These are phyloP conservation scores for Tribolium castaneum DNA, from an alignment of 1,140 invertebrate genomes.

Conservation along the genomic window DNA sequence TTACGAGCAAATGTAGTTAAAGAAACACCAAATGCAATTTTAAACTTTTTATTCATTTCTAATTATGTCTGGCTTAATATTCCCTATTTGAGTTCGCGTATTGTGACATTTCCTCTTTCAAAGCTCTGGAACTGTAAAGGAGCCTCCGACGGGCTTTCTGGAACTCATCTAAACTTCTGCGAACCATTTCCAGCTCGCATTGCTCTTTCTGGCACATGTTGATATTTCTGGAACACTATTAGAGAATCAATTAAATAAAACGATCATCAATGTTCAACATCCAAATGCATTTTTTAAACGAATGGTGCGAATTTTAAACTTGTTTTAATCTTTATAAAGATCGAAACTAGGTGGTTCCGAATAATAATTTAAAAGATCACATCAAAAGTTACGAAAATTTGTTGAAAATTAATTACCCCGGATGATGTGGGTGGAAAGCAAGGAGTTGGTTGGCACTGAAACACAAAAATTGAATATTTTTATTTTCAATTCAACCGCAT, in stretches of 20 bases:
- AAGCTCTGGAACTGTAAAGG: background rate
- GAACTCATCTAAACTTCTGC: background rate
- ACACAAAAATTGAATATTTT: too few relatives aligned
- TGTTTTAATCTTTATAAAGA: too few relatives aligned
- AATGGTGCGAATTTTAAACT: too few relatives aligned
- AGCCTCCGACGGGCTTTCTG: background rate
- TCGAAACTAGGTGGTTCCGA: too few relatives aligned
- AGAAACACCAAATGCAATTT: background rate
- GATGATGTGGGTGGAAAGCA: background rate
- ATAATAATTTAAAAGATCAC: too few relatives aligned
- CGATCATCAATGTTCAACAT: too few relatives aligned
- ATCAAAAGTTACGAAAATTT: too few relatives aligned
- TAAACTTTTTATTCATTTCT: too few relatives aligned
- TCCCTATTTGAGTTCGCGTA: background rate
- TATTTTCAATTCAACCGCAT: too few relatives aligned
- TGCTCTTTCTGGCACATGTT: background rate
- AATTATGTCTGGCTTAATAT: background rate
- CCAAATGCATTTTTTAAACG: too few relatives aligned
- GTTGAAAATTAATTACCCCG: background rate
- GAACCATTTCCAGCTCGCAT: background rate
- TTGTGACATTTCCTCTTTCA: background rate
- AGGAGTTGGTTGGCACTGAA: background rate
- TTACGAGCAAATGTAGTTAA: background rate
- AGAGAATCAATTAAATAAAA: background rate
- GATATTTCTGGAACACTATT: background rate